These are phyloP conservation scores for Sebastes goodei DNA, from an alignment of 2,797 vertebrate species.

Conservation along the genomic window DNA sequence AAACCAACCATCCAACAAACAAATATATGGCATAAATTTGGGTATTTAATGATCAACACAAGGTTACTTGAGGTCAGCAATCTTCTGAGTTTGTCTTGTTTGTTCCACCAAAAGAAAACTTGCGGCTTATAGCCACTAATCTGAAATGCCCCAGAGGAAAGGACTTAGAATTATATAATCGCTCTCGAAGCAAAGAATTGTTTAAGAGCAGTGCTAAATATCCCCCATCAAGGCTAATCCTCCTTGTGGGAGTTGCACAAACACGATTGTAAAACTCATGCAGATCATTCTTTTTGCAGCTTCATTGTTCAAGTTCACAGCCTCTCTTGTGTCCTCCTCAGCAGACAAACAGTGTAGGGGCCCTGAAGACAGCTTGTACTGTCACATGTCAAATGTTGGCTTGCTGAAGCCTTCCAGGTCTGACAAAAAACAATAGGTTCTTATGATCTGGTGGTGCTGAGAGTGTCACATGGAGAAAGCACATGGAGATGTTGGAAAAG, in stretches of 20 bases:
- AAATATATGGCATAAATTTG: neutral
- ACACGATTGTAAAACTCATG: neutral
- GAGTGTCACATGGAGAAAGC: neutral
- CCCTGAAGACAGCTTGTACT: neutral
- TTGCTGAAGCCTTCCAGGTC: neutral
- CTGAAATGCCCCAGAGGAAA: conserved; percentile 23
- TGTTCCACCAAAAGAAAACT: conserved; percentile 26
- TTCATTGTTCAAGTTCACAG: neutral
- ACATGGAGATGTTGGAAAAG: neutral
- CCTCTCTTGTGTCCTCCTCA: neutral
- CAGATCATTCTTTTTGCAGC: neutral
- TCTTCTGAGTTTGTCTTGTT: conserved; percentile 7
- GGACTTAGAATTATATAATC: conserved; percentile 43
- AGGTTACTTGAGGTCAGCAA: conserved; percentile 7
- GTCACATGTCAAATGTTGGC: conserved; percentile 3
- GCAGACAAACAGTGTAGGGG: neutral
- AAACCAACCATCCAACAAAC: neutral
- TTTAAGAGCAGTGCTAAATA: conserved; percentile 28
- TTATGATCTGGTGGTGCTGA: neutral
- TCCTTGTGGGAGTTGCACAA: conserved; percentile 10
- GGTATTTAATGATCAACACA: neutral
- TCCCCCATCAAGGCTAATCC: conserved; percentile 39
- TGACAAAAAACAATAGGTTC: neutral
- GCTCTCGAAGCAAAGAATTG: conserved; percentile 15
- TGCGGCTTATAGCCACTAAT: conserved; percentile 36